These are phyloP conservation scores for Amblyjoppa proteus DNA, from an alignment of 2,888 invertebrate genomes.

Conservation along the genomic window DNA sequence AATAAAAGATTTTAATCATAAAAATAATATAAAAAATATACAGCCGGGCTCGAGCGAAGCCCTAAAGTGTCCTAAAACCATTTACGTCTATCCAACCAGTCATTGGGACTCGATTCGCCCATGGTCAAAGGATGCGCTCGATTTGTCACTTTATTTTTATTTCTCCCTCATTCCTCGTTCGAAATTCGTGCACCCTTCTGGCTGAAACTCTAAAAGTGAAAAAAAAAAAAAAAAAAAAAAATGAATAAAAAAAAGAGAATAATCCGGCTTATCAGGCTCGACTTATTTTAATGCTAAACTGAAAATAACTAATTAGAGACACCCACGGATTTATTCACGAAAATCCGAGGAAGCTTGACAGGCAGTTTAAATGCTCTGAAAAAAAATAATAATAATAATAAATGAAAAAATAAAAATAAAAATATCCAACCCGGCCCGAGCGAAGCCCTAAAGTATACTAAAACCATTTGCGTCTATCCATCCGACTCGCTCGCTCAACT, in stretches of 20 bases:
- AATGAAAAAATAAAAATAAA: no score
- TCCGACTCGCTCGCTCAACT: constrained; percentile 12
- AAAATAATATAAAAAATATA: neutral
- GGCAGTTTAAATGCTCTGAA: constrained; percentile 20
- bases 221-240: neutral
- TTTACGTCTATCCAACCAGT: neutral
- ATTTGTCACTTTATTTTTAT: constrained; percentile 13
- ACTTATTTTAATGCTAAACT: constrained; percentile 30
- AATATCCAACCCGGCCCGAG: neutral
- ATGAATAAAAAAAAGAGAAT: neutral
- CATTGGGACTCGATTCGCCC: constrained; percentile 27
- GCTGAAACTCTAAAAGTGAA: no score
- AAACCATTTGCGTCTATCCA: constrained; percentile 14
- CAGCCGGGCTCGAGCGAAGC: neutral
- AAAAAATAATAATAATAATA: constrained; percentile 13
- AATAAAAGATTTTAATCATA: neutral
- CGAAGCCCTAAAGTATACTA: constrained; percentile 16
- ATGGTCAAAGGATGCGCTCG: constrained; percentile 31
- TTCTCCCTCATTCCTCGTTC: neutral
- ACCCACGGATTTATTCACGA: constrained; percentile 24
- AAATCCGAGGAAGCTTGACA: neutral
- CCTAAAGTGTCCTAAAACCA: constrained; percentile 25
- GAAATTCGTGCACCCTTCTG: neutral
- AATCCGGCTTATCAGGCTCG: constrained; percentile 35
- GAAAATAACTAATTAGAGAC: constrained; percentile 31